Percentiles rank a stretch among this genome's conserved stretches.
These are phyloP conservation scores for Cerceris rybyensis DNA, from an alignment of 2,888 invertebrate species.

Conservation along the genomic window DNA sequence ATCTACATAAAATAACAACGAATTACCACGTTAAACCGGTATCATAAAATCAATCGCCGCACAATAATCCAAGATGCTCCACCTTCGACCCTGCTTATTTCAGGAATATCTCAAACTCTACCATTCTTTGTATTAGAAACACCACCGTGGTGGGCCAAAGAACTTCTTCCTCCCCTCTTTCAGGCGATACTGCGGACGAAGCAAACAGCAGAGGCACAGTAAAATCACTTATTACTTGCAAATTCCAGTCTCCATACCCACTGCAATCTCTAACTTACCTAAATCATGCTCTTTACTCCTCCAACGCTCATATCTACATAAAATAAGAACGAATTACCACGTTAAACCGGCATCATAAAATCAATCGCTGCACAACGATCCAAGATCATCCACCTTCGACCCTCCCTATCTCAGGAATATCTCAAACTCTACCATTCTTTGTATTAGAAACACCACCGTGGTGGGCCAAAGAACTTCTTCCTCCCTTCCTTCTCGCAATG, in stretches of 20 bases:
- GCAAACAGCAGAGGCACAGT: conserved; percentile 66
- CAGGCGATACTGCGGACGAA: conserved; percentile 29
- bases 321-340: neutral
- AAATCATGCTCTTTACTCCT: too few species aligned
- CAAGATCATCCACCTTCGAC: conserved; percentile 18
- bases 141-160: conserved; percentile 52
- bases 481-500: conserved; percentile 1
- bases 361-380: conserved; percentile 54
- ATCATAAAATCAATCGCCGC: conserved; percentile 44
- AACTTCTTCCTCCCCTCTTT: neutral
- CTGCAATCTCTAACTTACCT: too few species aligned
- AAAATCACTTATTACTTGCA: too few species aligned
- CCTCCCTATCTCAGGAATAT: conserved; percentile 56
- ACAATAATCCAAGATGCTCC: conserved; percentile 43
- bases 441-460: conserved; percentile 58
- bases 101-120: conserved; percentile 60
- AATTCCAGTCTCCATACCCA: too few species aligned
- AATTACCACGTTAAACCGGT: conserved; percentile 14
- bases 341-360: conserved; percentile 29
- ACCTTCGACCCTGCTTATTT: conserved; percentile 42
- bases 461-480: conserved; percentile 35
- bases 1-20: too few species aligned
- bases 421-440: too few species aligned
- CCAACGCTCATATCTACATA: too few species aligned
- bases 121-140: conserved; percentile 58